A percentile compares a stretch with the other conserved stretches of the same genome.
These are phyloP conservation scores for Batillaria attramentaria DNA, from an alignment of 1,140 invertebrate species.

Conservation along the genomic window DNA sequence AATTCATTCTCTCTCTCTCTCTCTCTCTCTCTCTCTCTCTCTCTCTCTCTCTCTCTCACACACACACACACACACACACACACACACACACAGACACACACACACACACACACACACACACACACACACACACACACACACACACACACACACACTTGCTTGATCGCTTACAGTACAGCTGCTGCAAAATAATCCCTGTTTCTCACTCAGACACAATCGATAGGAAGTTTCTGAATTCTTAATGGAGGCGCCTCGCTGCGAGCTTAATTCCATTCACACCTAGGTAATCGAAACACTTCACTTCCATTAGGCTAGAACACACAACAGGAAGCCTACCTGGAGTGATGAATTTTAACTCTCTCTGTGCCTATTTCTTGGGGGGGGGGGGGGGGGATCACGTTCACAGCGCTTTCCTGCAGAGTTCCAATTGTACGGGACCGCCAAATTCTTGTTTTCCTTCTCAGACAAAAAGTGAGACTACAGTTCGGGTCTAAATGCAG, in stretches of 20 bases:
- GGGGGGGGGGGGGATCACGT: too few species aligned
- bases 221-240: background rate
- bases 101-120: constrained; percentile 17
- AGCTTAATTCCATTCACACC: background rate
- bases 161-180: background rate
- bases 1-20: background rate
- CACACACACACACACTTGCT: constrained; percentile 7
- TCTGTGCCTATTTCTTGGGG: too few species aligned
- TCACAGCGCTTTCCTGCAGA: too few species aligned
- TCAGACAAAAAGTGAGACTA: too few species aligned
- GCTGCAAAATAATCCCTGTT: background rate
- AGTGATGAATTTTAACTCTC: too few species aligned
- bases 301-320: too few species aligned
- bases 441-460: too few species aligned
- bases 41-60: background rate
- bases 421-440: too few species aligned
- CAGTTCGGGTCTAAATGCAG: too few species aligned
- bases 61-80: background rate
- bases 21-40: background rate
- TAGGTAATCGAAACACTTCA: too few species aligned
- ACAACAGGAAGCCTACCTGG: too few species aligned
- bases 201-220: background rate
- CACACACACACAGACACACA: background rate
- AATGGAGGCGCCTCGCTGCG: too few species aligned
- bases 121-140: background rate